Base-by-base conservation (phyloP, 2,797 vertebrate genomes). In the Hylomyscus alleni region DNA sequence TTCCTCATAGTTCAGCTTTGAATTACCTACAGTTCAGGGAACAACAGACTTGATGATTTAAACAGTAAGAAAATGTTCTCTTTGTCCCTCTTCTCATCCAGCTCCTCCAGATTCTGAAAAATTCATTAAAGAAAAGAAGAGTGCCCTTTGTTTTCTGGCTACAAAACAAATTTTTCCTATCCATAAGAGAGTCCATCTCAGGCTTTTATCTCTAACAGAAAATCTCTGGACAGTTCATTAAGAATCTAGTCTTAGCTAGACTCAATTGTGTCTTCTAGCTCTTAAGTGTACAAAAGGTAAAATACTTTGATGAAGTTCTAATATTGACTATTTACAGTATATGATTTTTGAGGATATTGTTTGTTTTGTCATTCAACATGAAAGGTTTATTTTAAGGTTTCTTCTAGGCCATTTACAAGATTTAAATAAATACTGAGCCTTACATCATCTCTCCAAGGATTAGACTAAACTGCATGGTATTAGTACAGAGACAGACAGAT, bases 211-310 rank as follows among this genome's bases (percentile, higher is more conserved):
- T 95, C 65, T 89, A 73, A 93, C 37, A 65, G 86, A 47, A 96
- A 90, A 91, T 88, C 50, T 96, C 77, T 95, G 92, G 87, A 52
- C n/a, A 92, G 82, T 92, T 96, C 78, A 96, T 96, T 95, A 96
- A 88, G 40, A 97, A 96, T 94, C 72, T 50, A 92, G 52, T 95
- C 52, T 91, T 96, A 95, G 91, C 77, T 89, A 77, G 58, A 96
- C 58, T 93, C 80, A 72, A 76, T n/a, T 47, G 44, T 90, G 85
- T 95, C 69, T 90, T 96, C 82, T 58, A 75, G 72, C 47, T 95
- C n/a, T 44, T 95, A 69, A 78, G 40, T 90, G 95, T 77, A 81
- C 40, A 93, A 56, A 6, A 9, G 10, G 4, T 6, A 37, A 81
- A 73, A 0, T 0, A 13, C n/a, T 88, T 15, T 1, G 10, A 56